These are phyloP conservation scores for Apodemia hepburni DNA, from an alignment of 2,888 invertebrate species.

Conservation along the genomic window DNA sequence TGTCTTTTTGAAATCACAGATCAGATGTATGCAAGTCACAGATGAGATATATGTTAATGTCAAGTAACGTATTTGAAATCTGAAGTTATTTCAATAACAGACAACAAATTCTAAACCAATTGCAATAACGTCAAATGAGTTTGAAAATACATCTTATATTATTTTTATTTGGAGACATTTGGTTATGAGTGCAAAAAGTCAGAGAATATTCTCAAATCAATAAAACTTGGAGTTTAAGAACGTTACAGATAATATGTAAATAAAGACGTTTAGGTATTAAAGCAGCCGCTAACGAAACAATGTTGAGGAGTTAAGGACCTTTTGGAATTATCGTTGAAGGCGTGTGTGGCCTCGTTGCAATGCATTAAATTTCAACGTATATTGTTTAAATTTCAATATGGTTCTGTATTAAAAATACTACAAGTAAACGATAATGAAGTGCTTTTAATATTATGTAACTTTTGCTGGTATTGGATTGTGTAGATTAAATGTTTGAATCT, in stretches of 20 bases:
- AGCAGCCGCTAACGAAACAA: slow-evolving; percentile 40
- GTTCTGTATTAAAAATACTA: slow-evolving; percentile 23
- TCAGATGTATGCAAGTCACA: too few relatives aligned
- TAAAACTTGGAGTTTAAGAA: slow-evolving; percentile 46
- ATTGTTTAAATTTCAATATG: not conserved
- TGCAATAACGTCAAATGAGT: not conserved
- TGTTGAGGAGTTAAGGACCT: slow-evolving; percentile 41
- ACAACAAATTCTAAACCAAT: not conserved
- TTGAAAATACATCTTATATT: slow-evolving; percentile 1
- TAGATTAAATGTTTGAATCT: too few relatives aligned
- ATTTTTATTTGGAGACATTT: slow-evolving; percentile 20
- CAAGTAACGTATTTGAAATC: too few relatives aligned
- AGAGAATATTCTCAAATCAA: slow-evolving; percentile 32
- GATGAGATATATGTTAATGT: too few relatives aligned
- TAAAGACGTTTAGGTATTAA: slow-evolving; percentile 46
- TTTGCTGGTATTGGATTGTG: too few relatives aligned
- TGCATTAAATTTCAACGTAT: slow-evolving; percentile 30
- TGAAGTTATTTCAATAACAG: not conserved
- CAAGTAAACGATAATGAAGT: not conserved
- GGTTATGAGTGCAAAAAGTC: slow-evolving; percentile 24
- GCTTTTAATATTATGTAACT: too few relatives aligned
- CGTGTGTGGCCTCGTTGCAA: slow-evolving; percentile 40
- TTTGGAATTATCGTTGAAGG: slow-evolving; percentile 36
- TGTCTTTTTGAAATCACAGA: not conserved
- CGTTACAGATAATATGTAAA: slow-evolving; percentile 41